Conservation (phyloP, 2,113 vertebrate species). For the Perognathus longimembris region DNA sequence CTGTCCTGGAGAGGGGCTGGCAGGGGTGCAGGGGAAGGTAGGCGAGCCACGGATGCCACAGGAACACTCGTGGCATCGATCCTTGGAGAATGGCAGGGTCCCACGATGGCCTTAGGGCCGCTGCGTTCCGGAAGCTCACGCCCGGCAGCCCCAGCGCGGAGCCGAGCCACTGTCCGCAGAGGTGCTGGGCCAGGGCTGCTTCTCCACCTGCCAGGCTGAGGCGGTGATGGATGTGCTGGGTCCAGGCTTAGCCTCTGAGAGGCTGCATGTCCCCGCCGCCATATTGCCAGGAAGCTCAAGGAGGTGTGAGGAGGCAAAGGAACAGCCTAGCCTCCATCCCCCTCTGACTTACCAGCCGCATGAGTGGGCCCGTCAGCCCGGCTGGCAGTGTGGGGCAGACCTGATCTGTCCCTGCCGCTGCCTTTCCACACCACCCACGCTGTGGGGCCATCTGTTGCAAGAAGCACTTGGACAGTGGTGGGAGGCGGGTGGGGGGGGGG, state of each 20-base stretch:
- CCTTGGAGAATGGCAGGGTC: accelerated
- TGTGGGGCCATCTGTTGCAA: background rate
- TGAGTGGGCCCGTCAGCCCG: background rate
- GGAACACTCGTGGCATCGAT: background rate
- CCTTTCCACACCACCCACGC: too few species aligned
- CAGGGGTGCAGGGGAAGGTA: background rate
- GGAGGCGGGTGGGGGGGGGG: background rate
- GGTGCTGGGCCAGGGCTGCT: background rate
- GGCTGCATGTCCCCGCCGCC: background rate
- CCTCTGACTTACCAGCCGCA: background rate
- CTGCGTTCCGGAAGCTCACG: background rate
- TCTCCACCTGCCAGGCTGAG: background rate
- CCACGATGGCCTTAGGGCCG: background rate
- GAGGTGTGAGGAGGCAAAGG: accelerated
- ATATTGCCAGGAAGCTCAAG: background rate
- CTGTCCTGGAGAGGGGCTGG: background rate
- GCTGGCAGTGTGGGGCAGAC: accelerated
- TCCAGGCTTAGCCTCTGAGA: too few species aligned
- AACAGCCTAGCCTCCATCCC: background rate
- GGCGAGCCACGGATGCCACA: too few species aligned
- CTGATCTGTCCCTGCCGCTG: background rate
- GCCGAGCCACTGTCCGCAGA: accelerated
- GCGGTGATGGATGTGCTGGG: background rate
- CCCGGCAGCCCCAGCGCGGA: background rate
- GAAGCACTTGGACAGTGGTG: accelerated